Evolutionary conservation across 1,140 invertebrate species (phyloP), one percentile per base, ranked within the genome.

Genomic region (Apis laboriosa): DNA sequence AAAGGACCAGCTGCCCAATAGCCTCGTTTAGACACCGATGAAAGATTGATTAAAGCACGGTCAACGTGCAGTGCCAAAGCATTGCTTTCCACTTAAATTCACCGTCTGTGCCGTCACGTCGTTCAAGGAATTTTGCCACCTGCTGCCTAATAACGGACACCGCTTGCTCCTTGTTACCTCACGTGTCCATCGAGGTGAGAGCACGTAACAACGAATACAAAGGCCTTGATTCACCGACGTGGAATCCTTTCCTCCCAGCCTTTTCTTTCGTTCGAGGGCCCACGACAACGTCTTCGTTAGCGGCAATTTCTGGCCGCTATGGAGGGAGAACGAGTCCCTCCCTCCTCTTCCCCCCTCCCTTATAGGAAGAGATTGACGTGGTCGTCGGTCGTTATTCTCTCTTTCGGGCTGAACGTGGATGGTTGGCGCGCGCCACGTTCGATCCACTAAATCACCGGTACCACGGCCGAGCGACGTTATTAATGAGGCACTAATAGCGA

Each of bases 21-120:
- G 66, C 21, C 66, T 2, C 75, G 64, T 76, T 76, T 87, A 85
- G 83, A 79, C 84, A 72, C 66, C 28, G 60, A 55, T 80, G 73
- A 88, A 87, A 88, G 82, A 89, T 90, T 88, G 86, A 90, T 90
- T 89, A 86, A 89, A 89, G 74, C 79, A 67, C 82, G 64, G 80
- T 76, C 75, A 81, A 67, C 67, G 76, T 67, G 76, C 86, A 86
- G 87, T 76, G 75, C 24, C 70, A 74, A 64, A 87, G 84, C 86
- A 89, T 89, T 83, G 89, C 81, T 89, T 88, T 87, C 77, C 86
- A 90, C 88, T 90, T 86, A 89, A 88, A 84, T 84, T 85, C 82
- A 43, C 74, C 21, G 24, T 49, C 11, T 24, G 34, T 34, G 5
- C 56, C 61, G 68, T 28, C 13, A 84, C 71, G 58, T 64, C 68